Evolutionary conservation across 2,113 vertebrate genomes (phyloP).

Genomic region (Ochotona curzoniae): DNA sequence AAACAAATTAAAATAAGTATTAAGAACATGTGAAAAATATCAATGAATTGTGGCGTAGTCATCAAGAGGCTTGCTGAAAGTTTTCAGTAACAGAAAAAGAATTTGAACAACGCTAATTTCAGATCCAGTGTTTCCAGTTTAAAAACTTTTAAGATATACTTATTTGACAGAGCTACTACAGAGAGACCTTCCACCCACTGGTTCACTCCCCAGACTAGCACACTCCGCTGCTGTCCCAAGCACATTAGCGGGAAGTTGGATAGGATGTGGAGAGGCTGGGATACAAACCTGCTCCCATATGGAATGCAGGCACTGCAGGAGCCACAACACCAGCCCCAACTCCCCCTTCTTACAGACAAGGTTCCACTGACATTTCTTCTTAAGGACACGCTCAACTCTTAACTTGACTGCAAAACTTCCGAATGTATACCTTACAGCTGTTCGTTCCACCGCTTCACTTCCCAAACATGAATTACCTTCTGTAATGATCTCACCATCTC

Average conservation of each 20-base stretch:
- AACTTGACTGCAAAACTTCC: neutral
- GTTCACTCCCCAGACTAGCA: no score
- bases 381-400: slow-evolving; percentile 8
- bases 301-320: no score
- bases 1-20: no score
- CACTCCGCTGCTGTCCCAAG: no score
- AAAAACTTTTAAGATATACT: neutral
- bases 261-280: no score
- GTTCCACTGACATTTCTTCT: neutral
- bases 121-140: neutral
- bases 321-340: neutral
- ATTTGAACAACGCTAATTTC: slow-evolving; percentile 40
- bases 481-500: slow-evolving; percentile 5
- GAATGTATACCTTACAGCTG: neutral
- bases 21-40: no score
- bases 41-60: neutral
- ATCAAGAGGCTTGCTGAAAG: slow-evolving; percentile 14
- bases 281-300: no score
- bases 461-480: neutral
- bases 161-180: no score
- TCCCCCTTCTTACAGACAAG: neutral
- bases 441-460: neutral
- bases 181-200: no score
- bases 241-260: no score
- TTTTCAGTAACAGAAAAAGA: slow-evolving; percentile 7